Conservation (phyloP, 2,888 invertebrate genomes). For the Callimorpha dominula region DNA sequence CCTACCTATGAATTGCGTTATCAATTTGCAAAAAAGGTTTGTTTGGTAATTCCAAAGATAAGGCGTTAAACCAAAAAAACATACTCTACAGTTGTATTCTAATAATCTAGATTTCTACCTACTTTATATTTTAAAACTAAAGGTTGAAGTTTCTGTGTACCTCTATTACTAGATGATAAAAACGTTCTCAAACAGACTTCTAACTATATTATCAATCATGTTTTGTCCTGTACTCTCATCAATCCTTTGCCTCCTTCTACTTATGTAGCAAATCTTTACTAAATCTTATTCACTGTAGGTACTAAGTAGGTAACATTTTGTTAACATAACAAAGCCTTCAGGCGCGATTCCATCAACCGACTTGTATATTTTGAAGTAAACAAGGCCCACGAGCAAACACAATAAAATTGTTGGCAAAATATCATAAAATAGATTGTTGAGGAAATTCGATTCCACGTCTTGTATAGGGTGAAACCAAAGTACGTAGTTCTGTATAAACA, state of each 20-base stretch:
- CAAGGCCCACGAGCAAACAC: slow-evolving; percentile 22
- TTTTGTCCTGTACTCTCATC: background rate
- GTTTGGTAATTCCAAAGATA: no score
- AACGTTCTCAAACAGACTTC: background rate
- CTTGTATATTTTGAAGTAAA: slow-evolving; percentile 18
- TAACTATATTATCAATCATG: background rate
- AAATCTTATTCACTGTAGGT: background rate
- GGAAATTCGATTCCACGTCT: slow-evolving; percentile 43
- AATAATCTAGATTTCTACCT: background rate
- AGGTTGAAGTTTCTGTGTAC: background rate
- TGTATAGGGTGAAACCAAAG: slow-evolving; percentile 29
- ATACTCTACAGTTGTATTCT: background rate
- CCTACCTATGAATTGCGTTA: background rate
- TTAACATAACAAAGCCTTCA: background rate
- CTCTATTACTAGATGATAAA: background rate
- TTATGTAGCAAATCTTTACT: background rate
- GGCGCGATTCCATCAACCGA: background rate
- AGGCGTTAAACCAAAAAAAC: no score
- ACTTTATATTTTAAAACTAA: background rate
- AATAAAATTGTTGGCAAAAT: slow-evolving; percentile 35
- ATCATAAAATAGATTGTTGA: slow-evolving; percentile 35
- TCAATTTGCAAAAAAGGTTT: background rate
- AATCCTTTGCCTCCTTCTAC: background rate
- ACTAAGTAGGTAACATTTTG: slow-evolving; percentile 1
- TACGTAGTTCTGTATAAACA: slow-evolving; percentile 45